Base-by-base conservation (phyloP, 2,797 vertebrate genomes). In the Falco novaeseelandiae region DNA sequence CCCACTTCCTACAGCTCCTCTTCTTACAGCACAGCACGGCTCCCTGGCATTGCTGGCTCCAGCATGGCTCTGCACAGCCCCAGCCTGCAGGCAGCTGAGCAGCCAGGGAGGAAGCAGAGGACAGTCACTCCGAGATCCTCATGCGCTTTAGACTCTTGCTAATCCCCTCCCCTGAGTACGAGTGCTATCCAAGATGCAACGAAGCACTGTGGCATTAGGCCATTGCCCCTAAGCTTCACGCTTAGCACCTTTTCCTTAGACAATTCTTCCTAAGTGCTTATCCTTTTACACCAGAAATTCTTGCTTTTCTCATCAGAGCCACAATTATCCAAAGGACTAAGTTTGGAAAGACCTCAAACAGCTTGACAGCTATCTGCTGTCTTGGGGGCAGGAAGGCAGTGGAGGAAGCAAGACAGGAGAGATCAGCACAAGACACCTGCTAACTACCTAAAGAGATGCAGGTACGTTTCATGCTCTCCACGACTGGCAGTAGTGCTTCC, bases 401-500 rank as follows among this genome's bases (percentile, higher is more conserved):
- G 20, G 42, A 70, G 26, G 23, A 74, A 83, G 61, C 30, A 26
- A 69, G 36, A 30, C 32, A 80, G 48, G 38, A 69, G 29, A 87
- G 83, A 66, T 29, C 48, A 83, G 72, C 42, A 74, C 30, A 36
- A 51, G n/a, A 32, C n/a, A 59, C 38, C 58, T 70, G 30, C 26
- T 42, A 49, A 2, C 4, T 63, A 54, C 34, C 61, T 32, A 14
- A 65, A 44, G 74, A 21, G 44, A 26, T 34, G 72, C 63, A 78
- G 82, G 23, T 1, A 77, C 38, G 71, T 79, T 67, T 55, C 14
- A 42, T 58, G 42, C 29, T 67, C 79, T 49, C 62, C 80, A 79
- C 0, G 0, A 46, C 0, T 9, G 38, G 23, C 25, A 73, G 74
- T 4, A 40, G 40, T 9, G 44, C 19, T 20, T 34, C 13, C 14